Conservation (phyloP, 2,888 invertebrate genomes). For the Lasius platythorax region DNA sequence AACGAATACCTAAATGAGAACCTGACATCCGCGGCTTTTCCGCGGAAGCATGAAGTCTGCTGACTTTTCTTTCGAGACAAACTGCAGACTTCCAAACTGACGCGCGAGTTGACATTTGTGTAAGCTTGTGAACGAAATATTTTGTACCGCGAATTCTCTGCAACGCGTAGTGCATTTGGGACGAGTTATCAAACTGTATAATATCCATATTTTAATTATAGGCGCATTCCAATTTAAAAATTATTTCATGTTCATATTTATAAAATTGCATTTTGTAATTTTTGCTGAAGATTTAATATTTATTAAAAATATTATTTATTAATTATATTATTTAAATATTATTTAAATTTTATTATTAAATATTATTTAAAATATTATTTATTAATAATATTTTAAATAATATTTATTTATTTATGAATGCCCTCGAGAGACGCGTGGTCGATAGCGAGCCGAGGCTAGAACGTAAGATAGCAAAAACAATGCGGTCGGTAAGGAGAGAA, state of each 20-base stretch:
- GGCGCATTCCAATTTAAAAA: not conserved
- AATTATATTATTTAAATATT: too few species aligned
- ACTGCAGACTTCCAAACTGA: conserved; percentile 42
- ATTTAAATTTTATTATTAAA: too few species aligned
- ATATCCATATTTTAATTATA: not conserved
- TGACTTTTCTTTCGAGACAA: conserved; percentile 43
- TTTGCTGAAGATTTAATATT: not conserved
- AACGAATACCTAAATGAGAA: conserved; percentile 52
- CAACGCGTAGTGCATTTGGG: not conserved
- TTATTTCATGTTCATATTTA: not conserved
- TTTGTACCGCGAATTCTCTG: not conserved
- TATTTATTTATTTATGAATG: not conserved
- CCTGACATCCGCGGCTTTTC: conserved; percentile 46
- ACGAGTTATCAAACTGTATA: not conserved
- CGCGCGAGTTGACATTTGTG: conserved; percentile 37
- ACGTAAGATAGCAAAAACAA: conserved; percentile 34
- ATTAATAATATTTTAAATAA: too few species aligned
- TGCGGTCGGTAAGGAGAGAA: not conserved
- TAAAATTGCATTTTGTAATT: too few species aligned
- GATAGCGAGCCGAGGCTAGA: not conserved
- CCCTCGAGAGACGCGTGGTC: not conserved
- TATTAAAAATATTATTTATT: too few species aligned
- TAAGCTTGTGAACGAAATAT: conserved; percentile 33
- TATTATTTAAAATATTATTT: too few species aligned
- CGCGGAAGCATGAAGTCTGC: conserved; percentile 1